Percentiles rank a stretch among this genome's conserved stretches.
These are phyloP conservation scores for Coenobita brevimanus DNA, from an alignment of 1,140 invertebrate species.

Conservation along the genomic window DNA sequence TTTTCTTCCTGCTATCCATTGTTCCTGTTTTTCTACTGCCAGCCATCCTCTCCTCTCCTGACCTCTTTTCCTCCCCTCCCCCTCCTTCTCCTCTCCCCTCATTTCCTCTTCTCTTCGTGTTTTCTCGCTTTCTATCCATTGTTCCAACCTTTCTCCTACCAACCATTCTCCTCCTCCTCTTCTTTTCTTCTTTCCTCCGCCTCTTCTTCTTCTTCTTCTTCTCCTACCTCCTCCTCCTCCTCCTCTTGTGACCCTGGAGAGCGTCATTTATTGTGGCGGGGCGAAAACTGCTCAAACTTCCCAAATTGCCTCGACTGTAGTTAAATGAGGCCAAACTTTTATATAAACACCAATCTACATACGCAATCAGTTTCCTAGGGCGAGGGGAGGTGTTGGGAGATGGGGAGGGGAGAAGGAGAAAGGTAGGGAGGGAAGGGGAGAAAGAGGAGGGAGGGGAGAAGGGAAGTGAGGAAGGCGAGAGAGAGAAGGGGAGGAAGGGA, in stretches of 20 bases:
- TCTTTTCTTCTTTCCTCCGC: background rate
- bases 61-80: background rate
- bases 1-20: too few relatives aligned
- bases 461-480: background rate
- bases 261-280: conserved; percentile 49
- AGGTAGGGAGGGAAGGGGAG: background rate
- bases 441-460: background rate
- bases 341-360: conserved; percentile 64
- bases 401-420: background rate
- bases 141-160: background rate
- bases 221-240: background rate
- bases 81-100: background rate
- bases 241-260: background rate
- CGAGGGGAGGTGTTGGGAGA: background rate
- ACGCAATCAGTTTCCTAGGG: conserved; percentile 44
- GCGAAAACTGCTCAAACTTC: conserved; percentile 52
- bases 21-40: background rate
- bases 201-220: background rate
- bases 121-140: background rate
- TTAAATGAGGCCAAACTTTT: conserved; percentile 63
- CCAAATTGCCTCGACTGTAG: conserved; percentile 58
- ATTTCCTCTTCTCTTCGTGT: too few relatives aligned
- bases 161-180: background rate
- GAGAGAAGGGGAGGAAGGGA: background rate
- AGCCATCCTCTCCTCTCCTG: background rate